phyloP scores from a whole-genome alignment of 2,797 vertebrate genomes.

The Distichodus sexfasciatus region DNA sequence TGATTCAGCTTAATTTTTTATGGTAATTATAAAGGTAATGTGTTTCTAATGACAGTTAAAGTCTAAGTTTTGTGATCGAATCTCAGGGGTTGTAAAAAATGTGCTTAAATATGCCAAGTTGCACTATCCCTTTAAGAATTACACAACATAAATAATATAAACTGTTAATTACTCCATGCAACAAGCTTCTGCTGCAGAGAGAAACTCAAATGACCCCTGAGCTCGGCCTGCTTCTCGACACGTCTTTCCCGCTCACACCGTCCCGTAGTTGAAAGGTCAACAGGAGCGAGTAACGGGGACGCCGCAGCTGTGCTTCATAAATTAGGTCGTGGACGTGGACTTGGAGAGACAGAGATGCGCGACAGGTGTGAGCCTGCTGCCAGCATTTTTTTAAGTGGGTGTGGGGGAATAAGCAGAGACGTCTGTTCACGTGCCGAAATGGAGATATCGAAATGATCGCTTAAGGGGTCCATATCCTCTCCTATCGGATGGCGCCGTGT shows the following conservation, averaged over 20 bases:
- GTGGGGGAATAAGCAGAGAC: not conserved
- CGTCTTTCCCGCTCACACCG: not conserved
- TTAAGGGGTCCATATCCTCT: conserved; percentile 17
- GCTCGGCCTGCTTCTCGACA: conserved; percentile 1
- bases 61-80: no score
- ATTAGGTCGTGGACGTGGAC: conserved; percentile 35
- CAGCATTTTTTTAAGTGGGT: no score
- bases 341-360: conserved; percentile 22
- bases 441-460: conserved; percentile 43
- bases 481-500: conserved; percentile 38
- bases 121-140: no score
- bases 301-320: conserved; percentile 55
- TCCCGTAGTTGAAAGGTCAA: conserved; percentile 38
- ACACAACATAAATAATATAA: no score
- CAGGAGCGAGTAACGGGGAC: conserved; percentile 17
- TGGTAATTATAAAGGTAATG: no score
- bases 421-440: conserved; percentile 32
- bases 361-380: conserved; percentile 41
- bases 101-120: no score
- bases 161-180: no score
- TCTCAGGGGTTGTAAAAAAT: no score
- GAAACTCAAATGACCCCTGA: conserved; percentile 8
- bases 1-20: no score
- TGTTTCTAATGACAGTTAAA: no score
- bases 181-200: not conserved